These are phyloP conservation scores for Channa striata DNA, from an alignment of 2,797 vertebrate genomes.

Conservation along the genomic window DNA sequence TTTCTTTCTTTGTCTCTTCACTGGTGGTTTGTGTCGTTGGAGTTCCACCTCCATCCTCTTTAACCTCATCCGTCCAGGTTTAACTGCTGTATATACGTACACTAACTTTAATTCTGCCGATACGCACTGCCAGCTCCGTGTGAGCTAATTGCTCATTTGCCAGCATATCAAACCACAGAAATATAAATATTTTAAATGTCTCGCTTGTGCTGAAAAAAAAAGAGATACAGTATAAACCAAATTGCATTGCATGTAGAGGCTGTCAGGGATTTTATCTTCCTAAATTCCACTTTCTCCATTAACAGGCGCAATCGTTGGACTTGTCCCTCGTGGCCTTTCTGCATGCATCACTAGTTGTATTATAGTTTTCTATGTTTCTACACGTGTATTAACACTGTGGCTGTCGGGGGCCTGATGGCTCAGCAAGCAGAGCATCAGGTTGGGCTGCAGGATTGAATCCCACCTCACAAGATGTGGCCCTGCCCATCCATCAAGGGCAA, in stretches of 20 bases:
- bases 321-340: not conserved
- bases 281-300: not conserved
- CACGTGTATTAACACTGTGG: not conserved
- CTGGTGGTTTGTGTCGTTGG: not conserved
- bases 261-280: too few relatives aligned
- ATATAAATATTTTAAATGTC: too few relatives aligned
- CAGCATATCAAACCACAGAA: not conserved
- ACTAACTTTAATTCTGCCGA: not conserved
- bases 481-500: too few relatives aligned
- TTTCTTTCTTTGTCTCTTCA: not conserved
- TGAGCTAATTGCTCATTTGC: not conserved
- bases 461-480: too few relatives aligned
- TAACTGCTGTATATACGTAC: not conserved
- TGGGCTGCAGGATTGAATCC: too few relatives aligned
- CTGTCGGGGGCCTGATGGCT: too few relatives aligned
- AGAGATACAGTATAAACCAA: too few relatives aligned
- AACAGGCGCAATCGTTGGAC: not conserved
- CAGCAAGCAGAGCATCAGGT: too few relatives aligned
- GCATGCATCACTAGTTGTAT: not conserved
- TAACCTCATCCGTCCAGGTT: not conserved
- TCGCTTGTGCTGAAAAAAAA: not conserved
- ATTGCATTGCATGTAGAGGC: too few relatives aligned
- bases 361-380: not conserved
- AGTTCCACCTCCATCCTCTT: not conserved
- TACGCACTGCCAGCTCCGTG: too few relatives aligned